Evolutionary conservation across 2,888 invertebrate genomes (phyloP), one percentile per base, ranked within the genome.

Genomic region (Ochropacha duplaris): DNA sequence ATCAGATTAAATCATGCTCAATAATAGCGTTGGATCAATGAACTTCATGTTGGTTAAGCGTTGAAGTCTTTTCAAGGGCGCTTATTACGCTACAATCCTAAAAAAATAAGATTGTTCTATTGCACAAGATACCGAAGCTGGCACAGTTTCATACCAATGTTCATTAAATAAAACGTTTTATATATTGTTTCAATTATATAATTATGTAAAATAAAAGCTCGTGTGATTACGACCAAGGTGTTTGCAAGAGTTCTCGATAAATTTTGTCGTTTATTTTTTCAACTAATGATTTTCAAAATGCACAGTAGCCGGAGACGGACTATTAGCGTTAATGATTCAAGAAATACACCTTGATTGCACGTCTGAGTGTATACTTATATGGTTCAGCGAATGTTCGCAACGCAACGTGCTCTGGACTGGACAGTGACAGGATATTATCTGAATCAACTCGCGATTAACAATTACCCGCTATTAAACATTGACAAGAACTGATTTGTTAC

Each of bases 51-150:
- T 78, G 79, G 81, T 79, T 76, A 83, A 82, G 87, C 90, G 90
- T 88, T 89, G 90, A 90, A 87, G 87, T 90, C 87, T 90, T 88
- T 89, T 90, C 89, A 90, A 90, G 90, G 90, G 87, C 90, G 87
- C 83, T 81, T 83, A 79, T 81, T 83, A 78, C 78, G 76, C 76
- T 76, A 80, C 74, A 72, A 71, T 74, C 69, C 68, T 75, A 81
- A 83, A 85, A 81, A 74, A 76, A 58, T 61, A 59, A 68, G 28
- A 39, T 49, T 50, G 54, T 50, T 51, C 54, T 49, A 56, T 44
- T 51, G 55, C 26, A 51, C 52, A 69, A 59, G 68, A 68, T 70
- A 22, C 12, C 52, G 2, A 44, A 19, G 8, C 6, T 19, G 9
- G 9, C 2, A 8, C 9, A 19, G 44, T 44, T 16, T 19, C 9